Evolutionary conservation across 2,113 vertebrate species (phyloP).

Genomic region (Fulica atra): DNA sequence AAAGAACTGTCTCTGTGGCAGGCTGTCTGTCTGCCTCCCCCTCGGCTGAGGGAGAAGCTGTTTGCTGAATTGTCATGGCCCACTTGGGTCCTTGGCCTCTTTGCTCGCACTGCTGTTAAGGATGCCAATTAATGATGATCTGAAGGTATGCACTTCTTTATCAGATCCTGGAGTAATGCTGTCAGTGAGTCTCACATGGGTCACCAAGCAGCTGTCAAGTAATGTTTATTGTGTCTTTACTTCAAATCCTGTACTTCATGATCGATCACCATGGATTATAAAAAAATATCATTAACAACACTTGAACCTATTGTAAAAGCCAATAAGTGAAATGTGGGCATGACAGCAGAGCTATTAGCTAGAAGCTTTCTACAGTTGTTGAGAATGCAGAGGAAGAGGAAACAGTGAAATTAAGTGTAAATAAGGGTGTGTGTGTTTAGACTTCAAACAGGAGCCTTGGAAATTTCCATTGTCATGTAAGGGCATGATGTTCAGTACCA

Average conservation of each 20-base stretch:
- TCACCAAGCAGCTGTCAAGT: slow-evolving; percentile 15
- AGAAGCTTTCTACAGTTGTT: background rate
- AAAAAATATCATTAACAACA: background rate
- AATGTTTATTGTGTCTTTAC: slow-evolving; percentile 17
- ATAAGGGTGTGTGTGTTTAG: background rate
- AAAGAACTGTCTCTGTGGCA: background rate
- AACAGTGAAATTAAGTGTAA: background rate
- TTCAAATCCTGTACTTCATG: background rate
- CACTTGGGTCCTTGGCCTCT: background rate
- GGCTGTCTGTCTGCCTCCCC: background rate
- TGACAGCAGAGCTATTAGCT: background rate
- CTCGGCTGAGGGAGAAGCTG: background rate
- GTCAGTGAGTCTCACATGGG: background rate
- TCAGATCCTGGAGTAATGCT: background rate
- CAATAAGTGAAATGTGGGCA: background rate
- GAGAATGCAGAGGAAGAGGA: background rate
- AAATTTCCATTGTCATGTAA: background rate
- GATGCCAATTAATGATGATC: slow-evolving; percentile 8
- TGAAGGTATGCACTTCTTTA: background rate
- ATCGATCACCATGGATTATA: background rate
- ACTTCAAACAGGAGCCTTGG: background rate
- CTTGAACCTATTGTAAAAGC: background rate
- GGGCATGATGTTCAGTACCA: background rate
- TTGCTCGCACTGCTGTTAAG: background rate
- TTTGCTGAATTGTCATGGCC: background rate